Evolutionary conservation across 2,797 vertebrate species (phyloP), one percentile per base, ranked within the genome.

Genomic region (Leucoraja ocellata): DNA sequence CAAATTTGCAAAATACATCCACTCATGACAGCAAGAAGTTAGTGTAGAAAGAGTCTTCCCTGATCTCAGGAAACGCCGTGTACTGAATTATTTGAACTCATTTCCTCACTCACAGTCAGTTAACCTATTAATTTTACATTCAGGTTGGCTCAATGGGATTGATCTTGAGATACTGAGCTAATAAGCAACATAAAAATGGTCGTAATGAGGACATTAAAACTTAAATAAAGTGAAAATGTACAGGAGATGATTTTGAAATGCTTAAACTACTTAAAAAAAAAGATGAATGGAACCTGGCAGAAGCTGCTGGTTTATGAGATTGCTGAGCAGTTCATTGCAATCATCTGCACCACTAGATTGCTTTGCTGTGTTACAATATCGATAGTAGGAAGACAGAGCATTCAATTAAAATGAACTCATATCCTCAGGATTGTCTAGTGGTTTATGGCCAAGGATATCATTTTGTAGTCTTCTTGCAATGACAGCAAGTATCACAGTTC

Each of bases 191-290:
- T 46, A 74, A 92, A 92, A 92, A n/a, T 46, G 68, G 21, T 74
- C 25, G 25, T 74, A 92, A 92, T 92, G 65, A 92, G 39, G 11
- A 92, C 36, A 76, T 92, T 92, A 92, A 54, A 76, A 92, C 71
- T 39, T 46, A 92, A 92, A 92, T 36, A 74, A 23, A 71, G 21
- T 18, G 68, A 74, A 92, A 58, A 28, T 76, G 71, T 74, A 28
- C 71, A 76, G 90, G 18, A n/a, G 46, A 92, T 76, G 39, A 74
- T 76, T 46, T 92, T 74, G 32, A 54, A 74, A n/a, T 76, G 68
- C 14, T 92, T 39, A 74, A n/a, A 73, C 39, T n/a, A 39, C 6
- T 92, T 54, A 28, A 76, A 92, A 54, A 54, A n/a, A 79, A 25
- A 28, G 90, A n/a, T 74, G 65, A 92, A 73, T 54, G 1, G 90